Percentiles rank a stretch among this genome's conserved stretches.
Evolutionary conservation across 1,140 invertebrate genomes (phyloP).

Genomic region (Solenopsis fugax): DNA sequence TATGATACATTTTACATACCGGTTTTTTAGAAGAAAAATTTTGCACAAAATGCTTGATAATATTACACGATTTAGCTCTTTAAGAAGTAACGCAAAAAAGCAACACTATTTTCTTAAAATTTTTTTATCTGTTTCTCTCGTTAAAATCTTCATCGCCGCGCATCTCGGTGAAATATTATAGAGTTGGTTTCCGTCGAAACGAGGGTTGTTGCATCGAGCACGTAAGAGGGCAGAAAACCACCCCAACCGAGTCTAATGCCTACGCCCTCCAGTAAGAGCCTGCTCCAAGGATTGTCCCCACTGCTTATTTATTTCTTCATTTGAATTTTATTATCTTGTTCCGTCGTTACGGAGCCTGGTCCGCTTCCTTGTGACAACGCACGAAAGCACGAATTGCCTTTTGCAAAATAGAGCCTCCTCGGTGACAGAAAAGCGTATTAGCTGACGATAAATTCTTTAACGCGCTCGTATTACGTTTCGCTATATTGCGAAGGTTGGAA

Average conservation of each 20-base stretch:
- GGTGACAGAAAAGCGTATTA: constrained; percentile 62
- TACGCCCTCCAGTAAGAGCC: constrained; percentile 72
- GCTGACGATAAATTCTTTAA: constrained; percentile 81
- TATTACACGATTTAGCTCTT: background rate
- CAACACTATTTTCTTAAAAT: background rate
- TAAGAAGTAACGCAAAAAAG: background rate
- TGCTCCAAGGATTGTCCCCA: constrained; percentile 78
- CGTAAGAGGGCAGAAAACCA: constrained; percentile 79
- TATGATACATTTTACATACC: background rate
- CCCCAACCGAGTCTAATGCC: constrained; percentile 69
- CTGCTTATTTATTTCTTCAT: constrained; percentile 86
- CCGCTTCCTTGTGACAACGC: constrained; percentile 18
- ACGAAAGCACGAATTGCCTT: constrained; percentile 24
- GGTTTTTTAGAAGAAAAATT: background rate
- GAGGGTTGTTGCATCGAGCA: constrained; percentile 85
- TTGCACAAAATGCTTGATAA: background rate
- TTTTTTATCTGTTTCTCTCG: constrained; percentile 16
- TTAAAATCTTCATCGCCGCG: constrained; percentile 65
- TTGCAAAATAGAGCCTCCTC: constrained; percentile 19
- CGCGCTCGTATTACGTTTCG: constrained; percentile 79
- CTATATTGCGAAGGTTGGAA: constrained; percentile 51
- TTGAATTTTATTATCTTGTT: constrained; percentile 86
- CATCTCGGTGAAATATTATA: constrained; percentile 61
- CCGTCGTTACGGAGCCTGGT: constrained; percentile 74
- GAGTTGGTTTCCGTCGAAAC: constrained; percentile 76